Conservation (phyloP, 2,113 vertebrate genomes). For the Crotophaga sulcirostris region DNA sequence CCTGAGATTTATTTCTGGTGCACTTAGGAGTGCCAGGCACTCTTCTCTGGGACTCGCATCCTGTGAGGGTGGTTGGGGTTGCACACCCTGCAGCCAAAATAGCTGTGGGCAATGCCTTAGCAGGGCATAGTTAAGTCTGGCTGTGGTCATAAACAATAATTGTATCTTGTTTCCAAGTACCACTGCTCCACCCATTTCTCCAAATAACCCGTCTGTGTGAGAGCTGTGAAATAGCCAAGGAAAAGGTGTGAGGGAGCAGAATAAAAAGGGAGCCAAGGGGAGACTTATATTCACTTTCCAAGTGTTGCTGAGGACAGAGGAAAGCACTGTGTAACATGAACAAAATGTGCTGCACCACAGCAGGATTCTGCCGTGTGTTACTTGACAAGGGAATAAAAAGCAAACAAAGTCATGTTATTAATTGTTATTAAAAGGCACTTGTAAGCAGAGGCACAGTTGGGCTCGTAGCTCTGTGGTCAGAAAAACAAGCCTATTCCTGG, state of each 20-base stretch:
- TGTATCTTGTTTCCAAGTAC: neutral
- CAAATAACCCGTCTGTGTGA: neutral
- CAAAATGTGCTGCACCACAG: neutral
- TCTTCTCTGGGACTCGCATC: neutral
- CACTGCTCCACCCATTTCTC: neutral
- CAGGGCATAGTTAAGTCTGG: neutral
- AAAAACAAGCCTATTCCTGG: neutral
- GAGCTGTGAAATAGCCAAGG: neutral
- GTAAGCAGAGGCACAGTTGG: neutral
- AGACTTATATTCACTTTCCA: neutral
- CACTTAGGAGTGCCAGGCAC: accelerated
- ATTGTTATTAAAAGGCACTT: neutral
- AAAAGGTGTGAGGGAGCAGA: neutral
- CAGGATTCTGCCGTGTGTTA: neutral
- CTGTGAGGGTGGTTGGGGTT: neutral
- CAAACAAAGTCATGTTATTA: neutral
- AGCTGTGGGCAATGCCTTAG: neutral
- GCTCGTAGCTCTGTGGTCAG: neutral
- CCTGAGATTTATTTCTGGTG: neutral
- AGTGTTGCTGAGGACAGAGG: neutral
- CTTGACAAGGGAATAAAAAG: neutral
- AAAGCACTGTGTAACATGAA: accelerated
- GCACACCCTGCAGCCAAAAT: neutral
- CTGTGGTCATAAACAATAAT: neutral
- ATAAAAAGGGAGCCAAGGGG: neutral